A percentile compares a stretch with the other conserved stretches of the same genome.
phyloP scores from a whole-genome alignment of 2,888 invertebrate species.

The Nesidiocoris tenuis region DNA sequence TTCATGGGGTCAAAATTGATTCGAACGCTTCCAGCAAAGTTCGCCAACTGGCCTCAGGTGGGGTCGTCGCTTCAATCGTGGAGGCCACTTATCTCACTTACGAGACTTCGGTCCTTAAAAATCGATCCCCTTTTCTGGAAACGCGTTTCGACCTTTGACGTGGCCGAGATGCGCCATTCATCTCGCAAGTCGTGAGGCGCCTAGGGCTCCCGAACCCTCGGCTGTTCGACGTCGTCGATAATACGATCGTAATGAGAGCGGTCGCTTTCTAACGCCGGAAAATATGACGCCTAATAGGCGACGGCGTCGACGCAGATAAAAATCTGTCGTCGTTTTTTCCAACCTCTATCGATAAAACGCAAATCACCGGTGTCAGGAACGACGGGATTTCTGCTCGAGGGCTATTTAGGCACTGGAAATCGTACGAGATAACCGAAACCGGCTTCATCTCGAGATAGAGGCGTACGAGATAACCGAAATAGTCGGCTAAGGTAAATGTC shows the following conservation, averaged over 20 bases:
- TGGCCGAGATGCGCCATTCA: conserved; percentile 18
- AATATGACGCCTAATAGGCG: background rate
- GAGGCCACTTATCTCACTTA: too few relatives aligned
- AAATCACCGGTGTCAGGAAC: background rate
- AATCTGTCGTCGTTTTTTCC: background rate
- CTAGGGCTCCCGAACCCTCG: conserved; percentile 5
- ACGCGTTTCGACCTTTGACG: background rate
- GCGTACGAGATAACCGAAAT: too few relatives aligned
- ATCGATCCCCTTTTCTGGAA: background rate
- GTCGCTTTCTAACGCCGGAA: conserved; percentile 24
- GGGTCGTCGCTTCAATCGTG: too few relatives aligned
- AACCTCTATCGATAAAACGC: background rate
- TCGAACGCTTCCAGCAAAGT: too few relatives aligned
- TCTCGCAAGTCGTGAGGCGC: conserved; percentile 31
- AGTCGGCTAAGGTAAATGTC: too few relatives aligned
- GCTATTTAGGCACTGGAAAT: background rate
- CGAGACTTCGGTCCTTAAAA: too few relatives aligned
- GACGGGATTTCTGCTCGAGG: too few relatives aligned
- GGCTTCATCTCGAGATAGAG: too few relatives aligned
- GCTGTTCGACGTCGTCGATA: conserved; percentile 24
- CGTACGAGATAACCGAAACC: background rate
- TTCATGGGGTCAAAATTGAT: too few relatives aligned
- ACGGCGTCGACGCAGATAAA: background rate
- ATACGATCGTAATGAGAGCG: conserved; percentile 31
- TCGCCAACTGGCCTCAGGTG: too few relatives aligned